Conservation (phyloP, 2,113 vertebrate species). For the Regulus satrapa region DNA sequence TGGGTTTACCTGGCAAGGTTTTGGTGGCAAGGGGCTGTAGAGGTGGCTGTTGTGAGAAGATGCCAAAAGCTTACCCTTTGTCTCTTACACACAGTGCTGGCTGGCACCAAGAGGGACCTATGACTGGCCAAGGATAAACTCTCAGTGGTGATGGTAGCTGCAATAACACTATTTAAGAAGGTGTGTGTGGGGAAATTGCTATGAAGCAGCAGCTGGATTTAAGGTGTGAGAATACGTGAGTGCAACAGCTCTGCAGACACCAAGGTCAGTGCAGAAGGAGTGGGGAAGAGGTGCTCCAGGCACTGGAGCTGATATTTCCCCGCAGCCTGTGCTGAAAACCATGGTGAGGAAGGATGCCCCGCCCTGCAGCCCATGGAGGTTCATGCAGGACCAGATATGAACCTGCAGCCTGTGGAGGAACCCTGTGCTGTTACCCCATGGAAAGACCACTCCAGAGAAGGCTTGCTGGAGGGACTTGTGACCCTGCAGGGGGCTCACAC, state of each 20-base stretch:
- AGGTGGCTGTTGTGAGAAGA: neutral
- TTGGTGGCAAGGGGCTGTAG: neutral
- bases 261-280: neutral
- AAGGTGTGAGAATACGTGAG: neutral
- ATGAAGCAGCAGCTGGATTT: neutral
- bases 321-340: too few species aligned
- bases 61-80: fast-evolving
- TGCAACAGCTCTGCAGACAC: neutral
- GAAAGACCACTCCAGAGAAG: fast-evolving
- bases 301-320: fast-evolving
- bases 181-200: fast-evolving
- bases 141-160: fast-evolving
- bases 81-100: fast-evolving
- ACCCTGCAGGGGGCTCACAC: fast-evolving
- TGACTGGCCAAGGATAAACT: fast-evolving
- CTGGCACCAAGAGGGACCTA: fast-evolving
- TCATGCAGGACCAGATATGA: fast-evolving
- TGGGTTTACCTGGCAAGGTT: fast-evolving
- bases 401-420: fast-evolving
- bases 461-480: neutral
- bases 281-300: fast-evolving
- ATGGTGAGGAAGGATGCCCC: fast-evolving
- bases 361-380: neutral
- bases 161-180: neutral
- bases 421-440: fast-evolving